A percentile compares a stretch with the other conserved stretches of the same genome.
phyloP scores from a whole-genome alignment of 2,113 vertebrate genomes.

The Semnornis frantzii region DNA sequence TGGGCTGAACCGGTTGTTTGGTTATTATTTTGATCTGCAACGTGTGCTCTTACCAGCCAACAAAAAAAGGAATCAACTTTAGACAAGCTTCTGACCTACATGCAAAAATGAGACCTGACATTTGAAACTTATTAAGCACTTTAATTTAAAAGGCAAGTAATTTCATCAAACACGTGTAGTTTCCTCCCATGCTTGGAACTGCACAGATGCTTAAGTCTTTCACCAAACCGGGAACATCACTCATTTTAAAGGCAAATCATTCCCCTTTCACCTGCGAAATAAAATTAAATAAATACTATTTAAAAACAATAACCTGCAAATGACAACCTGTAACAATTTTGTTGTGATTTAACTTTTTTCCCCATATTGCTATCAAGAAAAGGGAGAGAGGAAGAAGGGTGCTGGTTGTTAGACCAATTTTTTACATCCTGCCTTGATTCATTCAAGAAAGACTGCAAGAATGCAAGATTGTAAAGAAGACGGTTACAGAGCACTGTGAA shows the following conservation, averaged over 20 bases:
- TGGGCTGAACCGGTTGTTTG: not conserved
- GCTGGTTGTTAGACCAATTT: not conserved
- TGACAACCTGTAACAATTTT: not conserved
- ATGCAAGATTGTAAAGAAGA: not conserved
- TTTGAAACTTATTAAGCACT: slow-evolving; percentile 41
- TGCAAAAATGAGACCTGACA: slow-evolving; percentile 33
- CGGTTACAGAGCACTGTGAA: slow-evolving; percentile 1
- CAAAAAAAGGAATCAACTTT: slow-evolving; percentile 5
- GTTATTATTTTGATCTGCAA: slow-evolving; percentile 46
- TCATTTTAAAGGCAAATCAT: not conserved
- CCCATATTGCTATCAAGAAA: not conserved
- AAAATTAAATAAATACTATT: no score
- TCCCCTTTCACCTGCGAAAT: not conserved
- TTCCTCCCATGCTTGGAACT: not conserved
- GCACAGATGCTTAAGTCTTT: not conserved
- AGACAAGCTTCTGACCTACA: slow-evolving; percentile 12
- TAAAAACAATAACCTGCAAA: not conserved
- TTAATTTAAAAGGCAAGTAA: slow-evolving; percentile 45
- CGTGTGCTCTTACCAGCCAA: not conserved
- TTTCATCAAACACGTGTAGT: not conserved
- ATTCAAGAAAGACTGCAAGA: slow-evolving; percentile 13
- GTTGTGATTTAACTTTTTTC: not conserved
- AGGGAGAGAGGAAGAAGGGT: not conserved
- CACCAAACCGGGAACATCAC: not conserved
- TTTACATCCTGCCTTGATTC: slow-evolving; percentile 9